phyloP scores from a whole-genome alignment of 2,888 invertebrate genomes.

The Lasioglossum pauxillum region DNA sequence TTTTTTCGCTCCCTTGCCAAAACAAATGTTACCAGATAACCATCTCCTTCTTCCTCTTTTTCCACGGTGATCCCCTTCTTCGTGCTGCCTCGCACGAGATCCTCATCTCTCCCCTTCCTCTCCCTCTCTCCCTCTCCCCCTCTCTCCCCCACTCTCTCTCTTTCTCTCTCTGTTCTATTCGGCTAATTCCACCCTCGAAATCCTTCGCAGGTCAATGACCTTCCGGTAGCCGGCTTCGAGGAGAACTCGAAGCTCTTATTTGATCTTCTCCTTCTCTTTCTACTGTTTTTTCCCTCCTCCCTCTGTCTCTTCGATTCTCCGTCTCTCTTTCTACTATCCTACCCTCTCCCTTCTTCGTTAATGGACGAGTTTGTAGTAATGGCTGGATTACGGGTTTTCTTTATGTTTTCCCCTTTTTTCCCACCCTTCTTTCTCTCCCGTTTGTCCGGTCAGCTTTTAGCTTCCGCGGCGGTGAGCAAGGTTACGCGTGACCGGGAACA shows the following conservation, averaged over 20 bases:
- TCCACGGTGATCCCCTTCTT: constrained; percentile 4
- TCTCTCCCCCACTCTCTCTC: background rate
- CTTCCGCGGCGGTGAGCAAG: constrained; percentile 1
- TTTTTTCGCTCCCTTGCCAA: constrained; percentile 28
- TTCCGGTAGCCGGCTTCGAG: constrained; percentile 26
- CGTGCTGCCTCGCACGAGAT: background rate
- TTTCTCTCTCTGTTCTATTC: constrained; percentile 16
- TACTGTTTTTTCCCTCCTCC: background rate
- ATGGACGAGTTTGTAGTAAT: constrained; percentile 55
- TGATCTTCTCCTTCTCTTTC: constrained; percentile 31
- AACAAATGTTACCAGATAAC: constrained; percentile 61
- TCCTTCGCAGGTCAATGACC: constrained; percentile 54
- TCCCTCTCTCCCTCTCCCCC: background rate
- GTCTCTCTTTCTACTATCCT: background rate
- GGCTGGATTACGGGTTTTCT: constrained; percentile 41
- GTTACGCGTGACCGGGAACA: background rate
- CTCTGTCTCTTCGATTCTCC: background rate
- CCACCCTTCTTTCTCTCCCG: background rate
- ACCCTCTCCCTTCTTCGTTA: constrained; percentile 8
- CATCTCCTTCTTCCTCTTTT: constrained; percentile 39
- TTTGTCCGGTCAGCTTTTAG: background rate
- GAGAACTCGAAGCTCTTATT: constrained; percentile 29
- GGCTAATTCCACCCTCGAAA: constrained; percentile 59
- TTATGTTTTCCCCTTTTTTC: constrained; percentile 9
- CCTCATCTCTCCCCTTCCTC: background rate